A percentile compares a stretch with the other conserved stretches of the same genome.
phyloP scores from a whole-genome alignment of 2,888 invertebrate genomes.

The Papilio demoleus region DNA sequence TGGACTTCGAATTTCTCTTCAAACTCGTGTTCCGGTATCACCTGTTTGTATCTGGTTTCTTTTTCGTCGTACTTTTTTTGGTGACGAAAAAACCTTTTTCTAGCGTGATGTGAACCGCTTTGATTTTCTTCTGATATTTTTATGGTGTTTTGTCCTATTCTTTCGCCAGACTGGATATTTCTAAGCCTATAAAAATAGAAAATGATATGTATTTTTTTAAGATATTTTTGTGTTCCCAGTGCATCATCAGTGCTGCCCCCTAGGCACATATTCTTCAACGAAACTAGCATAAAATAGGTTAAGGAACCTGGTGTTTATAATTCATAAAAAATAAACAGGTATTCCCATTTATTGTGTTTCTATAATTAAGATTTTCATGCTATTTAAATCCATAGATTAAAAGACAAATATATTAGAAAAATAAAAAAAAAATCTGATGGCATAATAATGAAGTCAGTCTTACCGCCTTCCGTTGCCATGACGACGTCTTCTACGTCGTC shows the following conservation, averaged over 20 bases:
- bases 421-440: neutral
- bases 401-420: neutral
- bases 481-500: constrained; percentile 65
- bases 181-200: constrained; percentile 60
- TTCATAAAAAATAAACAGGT: no score
- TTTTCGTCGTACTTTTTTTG: constrained; percentile 62
- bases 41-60: constrained; percentile 55
- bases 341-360: no score
- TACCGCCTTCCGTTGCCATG: constrained; percentile 78
- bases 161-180: constrained; percentile 71
- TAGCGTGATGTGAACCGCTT: constrained; percentile 52
- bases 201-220: no score
- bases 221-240: no score
- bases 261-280: no score
- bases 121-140: constrained; percentile 54
- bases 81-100: constrained; percentile 76
- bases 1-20: constrained; percentile 83
- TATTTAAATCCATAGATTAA: neutral
- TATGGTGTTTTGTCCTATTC: constrained; percentile 56
- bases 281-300: no score
- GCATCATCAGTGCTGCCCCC: no score
- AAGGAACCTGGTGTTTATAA: no score
- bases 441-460: constrained; percentile 29
- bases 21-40: constrained; percentile 84
- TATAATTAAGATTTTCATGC: neutral